A percentile compares a stretch with the other conserved stretches of the same genome.
phyloP scores from a whole-genome alignment of 2,113 vertebrate species.

The Ia io region DNA sequence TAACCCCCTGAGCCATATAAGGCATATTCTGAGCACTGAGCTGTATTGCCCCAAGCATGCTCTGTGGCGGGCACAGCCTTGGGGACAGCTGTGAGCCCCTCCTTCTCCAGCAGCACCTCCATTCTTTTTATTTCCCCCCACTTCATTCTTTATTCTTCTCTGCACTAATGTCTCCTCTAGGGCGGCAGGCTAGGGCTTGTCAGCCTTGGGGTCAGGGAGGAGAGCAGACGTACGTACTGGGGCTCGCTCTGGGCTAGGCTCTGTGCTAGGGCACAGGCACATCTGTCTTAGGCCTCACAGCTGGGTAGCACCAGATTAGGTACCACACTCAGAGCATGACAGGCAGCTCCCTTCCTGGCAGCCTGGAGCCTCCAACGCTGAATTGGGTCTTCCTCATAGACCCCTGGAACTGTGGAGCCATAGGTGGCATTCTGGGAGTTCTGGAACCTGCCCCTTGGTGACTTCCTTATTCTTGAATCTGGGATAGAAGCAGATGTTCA shows the following conservation, averaged over 20 bases:
- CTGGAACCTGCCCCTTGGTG: not conserved
- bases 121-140: not conserved
- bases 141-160: not conserved
- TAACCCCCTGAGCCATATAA: not conserved
- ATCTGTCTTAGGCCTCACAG: not conserved
- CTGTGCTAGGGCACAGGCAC: not conserved
- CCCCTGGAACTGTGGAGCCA: not conserved
- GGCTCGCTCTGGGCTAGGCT: not conserved
- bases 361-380: not conserved
- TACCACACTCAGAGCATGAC: not conserved
- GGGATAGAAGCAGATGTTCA: slow-evolving; percentile 10
- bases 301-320: not conserved
- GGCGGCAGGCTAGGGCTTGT: not conserved
- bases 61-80: not conserved
- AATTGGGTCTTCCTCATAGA: not conserved
- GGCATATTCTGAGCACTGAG: not conserved
- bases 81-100: not conserved
- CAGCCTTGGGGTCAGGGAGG: not conserved
- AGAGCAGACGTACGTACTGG: accelerated
- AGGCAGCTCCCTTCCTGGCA: not conserved
- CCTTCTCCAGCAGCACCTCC: not conserved
- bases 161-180: not conserved
- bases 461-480: not conserved
- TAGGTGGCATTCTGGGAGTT: not conserved
- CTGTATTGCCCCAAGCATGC: not conserved